Evolutionary conservation across 2,888 invertebrate species (phyloP).

Genomic region (Drosophila fungiperda): DNA sequence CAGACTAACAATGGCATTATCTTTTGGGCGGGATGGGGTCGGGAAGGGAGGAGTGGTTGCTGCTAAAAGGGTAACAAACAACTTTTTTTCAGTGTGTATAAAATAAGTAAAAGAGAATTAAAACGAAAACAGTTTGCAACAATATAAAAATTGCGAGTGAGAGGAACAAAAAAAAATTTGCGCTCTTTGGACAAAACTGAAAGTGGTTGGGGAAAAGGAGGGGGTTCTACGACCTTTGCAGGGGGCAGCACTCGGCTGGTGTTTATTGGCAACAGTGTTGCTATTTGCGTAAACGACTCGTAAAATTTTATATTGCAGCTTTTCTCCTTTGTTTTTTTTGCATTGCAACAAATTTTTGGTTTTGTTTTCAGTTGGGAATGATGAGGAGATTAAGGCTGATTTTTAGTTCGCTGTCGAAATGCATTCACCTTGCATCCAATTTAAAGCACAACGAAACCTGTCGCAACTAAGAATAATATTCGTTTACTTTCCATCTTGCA

Average conservation of each 20-base stretch:
- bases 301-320: slow-evolving; percentile 75
- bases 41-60: neutral
- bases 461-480: slow-evolving; percentile 7
- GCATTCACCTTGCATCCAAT: slow-evolving; percentile 23
- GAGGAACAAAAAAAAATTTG: slow-evolving; percentile 34
- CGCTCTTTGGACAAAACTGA: slow-evolving; percentile 11
- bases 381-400: slow-evolving; percentile 17
- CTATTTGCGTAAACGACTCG: slow-evolving; percentile 80
- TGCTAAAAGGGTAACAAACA: slow-evolving; percentile 48
- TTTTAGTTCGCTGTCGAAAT: slow-evolving; percentile 53
- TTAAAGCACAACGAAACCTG: neutral
- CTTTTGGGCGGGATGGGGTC: slow-evolving; percentile 5
- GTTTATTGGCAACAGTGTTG: slow-evolving; percentile 79
- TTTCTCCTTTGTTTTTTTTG: slow-evolving; percentile 18
- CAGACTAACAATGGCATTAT: slow-evolving; percentile 37
- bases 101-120: slow-evolving; percentile 77
- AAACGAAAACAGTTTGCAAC: slow-evolving; percentile 78
- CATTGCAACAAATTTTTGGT: slow-evolving; percentile 32
- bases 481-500: slow-evolving; percentile 49
- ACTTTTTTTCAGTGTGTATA: slow-evolving; percentile 47
- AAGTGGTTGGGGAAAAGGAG: neutral
- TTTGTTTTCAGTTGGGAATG: neutral
- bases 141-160: slow-evolving; percentile 73
- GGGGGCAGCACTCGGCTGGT: slow-evolving; percentile 33
- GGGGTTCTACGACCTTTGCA: slow-evolving; percentile 46